Evolutionary conservation across 2,113 vertebrate species (phyloP).

Genomic region (Tetraodon nigroviridis): DNA sequence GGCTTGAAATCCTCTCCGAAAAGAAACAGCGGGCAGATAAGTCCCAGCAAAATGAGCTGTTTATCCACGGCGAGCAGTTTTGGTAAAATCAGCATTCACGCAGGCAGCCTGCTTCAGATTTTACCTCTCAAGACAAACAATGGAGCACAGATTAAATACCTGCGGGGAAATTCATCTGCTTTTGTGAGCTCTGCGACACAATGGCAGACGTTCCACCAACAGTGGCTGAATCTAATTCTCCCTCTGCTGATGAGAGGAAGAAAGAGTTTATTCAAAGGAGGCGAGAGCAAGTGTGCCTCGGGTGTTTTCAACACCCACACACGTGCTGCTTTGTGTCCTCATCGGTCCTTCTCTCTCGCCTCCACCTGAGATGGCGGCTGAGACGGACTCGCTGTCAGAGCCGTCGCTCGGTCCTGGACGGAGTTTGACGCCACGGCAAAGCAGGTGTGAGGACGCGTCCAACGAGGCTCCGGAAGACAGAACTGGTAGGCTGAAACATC

Average conservation of each 20-base stretch:
- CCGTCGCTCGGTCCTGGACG: conserved; percentile 48
- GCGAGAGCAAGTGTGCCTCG: not conserved
- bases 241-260: conserved; percentile 6
- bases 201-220: conserved; percentile 28
- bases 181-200: conserved; percentile 32
- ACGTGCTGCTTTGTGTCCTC: not conserved
- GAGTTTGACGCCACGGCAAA: conserved; percentile 44
- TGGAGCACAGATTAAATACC: conserved; percentile 41
- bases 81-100: conserved; percentile 46
- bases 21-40: conserved; percentile 46
- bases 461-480: conserved; percentile 58
- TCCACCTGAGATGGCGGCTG: not conserved
- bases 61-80: conserved; percentile 33
- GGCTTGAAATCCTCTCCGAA: conserved; percentile 30
- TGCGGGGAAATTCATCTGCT: conserved; percentile 31
- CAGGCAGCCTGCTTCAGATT: conserved; percentile 15
- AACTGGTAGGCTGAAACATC: conserved; percentile 60
- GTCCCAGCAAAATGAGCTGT: conserved; percentile 42
- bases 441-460: conserved; percentile 64
- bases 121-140: conserved; percentile 45
- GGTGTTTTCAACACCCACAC: too few relatives aligned
- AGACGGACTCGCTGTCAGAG: conserved; percentile 43
- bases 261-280: not conserved
- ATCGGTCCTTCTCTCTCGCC: not conserved
- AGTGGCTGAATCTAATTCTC: too few relatives aligned